phyloP scores from a whole-genome alignment of 2,888 invertebrate species.

The Eudemis profundana region DNA sequence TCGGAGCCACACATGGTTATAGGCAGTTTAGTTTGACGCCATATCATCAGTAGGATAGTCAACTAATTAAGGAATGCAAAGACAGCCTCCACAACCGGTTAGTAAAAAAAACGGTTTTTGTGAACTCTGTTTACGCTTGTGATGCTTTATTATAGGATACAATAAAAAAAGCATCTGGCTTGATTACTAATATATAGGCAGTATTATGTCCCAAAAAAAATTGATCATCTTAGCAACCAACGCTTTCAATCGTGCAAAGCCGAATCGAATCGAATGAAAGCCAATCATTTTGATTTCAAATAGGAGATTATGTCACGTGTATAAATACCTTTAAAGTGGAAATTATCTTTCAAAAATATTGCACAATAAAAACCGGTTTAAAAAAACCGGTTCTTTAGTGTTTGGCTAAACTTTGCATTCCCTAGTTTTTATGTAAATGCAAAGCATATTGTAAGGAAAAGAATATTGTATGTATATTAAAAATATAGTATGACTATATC shows the following conservation, averaged over 20 bases:
- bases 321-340: not conserved
- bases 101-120: not conserved
- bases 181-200: not conserved
- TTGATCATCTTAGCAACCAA: not conserved
- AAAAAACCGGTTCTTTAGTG: not conserved
- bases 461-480: slow-evolving; percentile 41
- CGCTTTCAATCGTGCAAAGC: not conserved
- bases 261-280: no score
- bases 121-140: not conserved
- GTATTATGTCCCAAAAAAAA: not conserved
- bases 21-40: slow-evolving; percentile 32
- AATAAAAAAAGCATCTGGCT: not conserved
- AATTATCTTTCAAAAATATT: not conserved
- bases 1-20: slow-evolving; percentile 36
- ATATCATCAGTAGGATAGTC: slow-evolving; percentile 39
- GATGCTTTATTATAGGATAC: not conserved
- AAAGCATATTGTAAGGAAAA: slow-evolving; percentile 39
- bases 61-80: slow-evolving; percentile 30
- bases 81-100: not conserved
- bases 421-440: slow-evolving; percentile 36
- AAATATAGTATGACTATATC: slow-evolving; percentile 43
- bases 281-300: not conserved
- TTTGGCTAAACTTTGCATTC: slow-evolving; percentile 19
- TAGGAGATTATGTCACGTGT: not conserved
- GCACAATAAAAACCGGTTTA: not conserved